These are phyloP conservation scores for Ceratothoa steindachneri DNA, from an alignment of 2,888 invertebrate genomes.

Conservation along the genomic window DNA sequence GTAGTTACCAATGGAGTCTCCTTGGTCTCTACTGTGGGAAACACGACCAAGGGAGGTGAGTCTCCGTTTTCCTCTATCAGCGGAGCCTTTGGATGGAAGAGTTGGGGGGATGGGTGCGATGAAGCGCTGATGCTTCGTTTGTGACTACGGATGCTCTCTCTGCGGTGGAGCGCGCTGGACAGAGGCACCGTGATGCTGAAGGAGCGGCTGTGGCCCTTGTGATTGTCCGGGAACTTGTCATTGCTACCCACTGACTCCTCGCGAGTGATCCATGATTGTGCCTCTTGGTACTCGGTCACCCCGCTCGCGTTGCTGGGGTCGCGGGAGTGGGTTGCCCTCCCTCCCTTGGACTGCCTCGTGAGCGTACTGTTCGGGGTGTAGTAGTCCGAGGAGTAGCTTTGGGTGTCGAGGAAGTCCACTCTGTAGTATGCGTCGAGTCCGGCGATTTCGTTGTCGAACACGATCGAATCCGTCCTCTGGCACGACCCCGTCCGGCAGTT, in stretches of 20 bases:
- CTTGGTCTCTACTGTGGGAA: neutral
- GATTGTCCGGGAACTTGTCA: neutral
- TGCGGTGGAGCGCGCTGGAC: constrained; percentile 2
- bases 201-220: constrained; percentile 21
- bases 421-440: constrained; percentile 44
- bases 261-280: constrained; percentile 30
- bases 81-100: constrained; percentile 2
- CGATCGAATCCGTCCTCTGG: constrained; percentile 63
- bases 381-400: constrained; percentile 36
- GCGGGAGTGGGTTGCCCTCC: constrained; percentile 57
- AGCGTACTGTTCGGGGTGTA: constrained; percentile 44
- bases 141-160: constrained; percentile 32
- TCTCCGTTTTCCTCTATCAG: neutral
- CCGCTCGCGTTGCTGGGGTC: constrained; percentile 63
- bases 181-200: constrained; percentile 28
- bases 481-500: constrained; percentile 78
- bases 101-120: constrained; percentile 22
- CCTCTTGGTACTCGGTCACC: constrained; percentile 51
- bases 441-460: constrained; percentile 42
- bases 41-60: too few species aligned
- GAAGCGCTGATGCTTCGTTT: constrained; percentile 37
- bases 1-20: neutral
- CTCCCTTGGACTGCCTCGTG: constrained; percentile 62
- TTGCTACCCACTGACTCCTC: constrained; percentile 21
- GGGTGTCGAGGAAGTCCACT: constrained; percentile 41